These are phyloP conservation scores for Agapornis roseicollis DNA, from an alignment of 2,113 vertebrate species.

Conservation along the genomic window DNA sequence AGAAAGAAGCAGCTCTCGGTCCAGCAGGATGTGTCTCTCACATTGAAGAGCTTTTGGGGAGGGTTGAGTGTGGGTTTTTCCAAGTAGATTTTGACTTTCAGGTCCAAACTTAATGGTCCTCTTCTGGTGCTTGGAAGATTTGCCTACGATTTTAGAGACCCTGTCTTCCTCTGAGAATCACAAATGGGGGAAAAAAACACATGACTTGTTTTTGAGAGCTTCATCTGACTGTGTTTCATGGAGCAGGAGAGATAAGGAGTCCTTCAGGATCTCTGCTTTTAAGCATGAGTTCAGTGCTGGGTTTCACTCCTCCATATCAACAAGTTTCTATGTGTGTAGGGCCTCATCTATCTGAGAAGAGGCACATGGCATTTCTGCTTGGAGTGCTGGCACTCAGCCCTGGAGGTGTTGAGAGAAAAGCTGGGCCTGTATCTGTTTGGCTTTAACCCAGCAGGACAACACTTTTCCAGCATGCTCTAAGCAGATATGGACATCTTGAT, in stretches of 20 bases:
- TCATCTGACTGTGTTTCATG: background rate
- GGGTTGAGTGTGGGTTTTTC: background rate
- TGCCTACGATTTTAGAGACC: background rate
- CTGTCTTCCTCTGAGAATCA: background rate
- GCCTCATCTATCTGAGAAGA: background rate
- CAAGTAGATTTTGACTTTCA: background rate
- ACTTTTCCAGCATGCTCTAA: background rate
- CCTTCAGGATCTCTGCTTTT: background rate
- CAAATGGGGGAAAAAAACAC: fast-evolving
- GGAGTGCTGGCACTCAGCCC: background rate
- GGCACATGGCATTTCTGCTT: background rate
- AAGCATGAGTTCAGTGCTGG: background rate
- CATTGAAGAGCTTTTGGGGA: background rate
- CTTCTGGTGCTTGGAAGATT: background rate
- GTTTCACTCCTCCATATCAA: background rate
- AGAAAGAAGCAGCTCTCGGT: background rate
- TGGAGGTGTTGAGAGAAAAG: background rate
- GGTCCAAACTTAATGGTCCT: background rate
- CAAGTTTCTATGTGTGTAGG: background rate
- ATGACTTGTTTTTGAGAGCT: background rate
- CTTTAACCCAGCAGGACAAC: background rate
- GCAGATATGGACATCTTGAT: background rate
- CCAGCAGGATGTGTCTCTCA: background rate
- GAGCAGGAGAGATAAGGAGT: background rate
- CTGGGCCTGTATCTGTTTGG: background rate